Percentiles rank a stretch among this genome's conserved stretches.
Conservation (phyloP, 2,888 invertebrate genomes). For the Leptinotarsa rubiginosa region DNA sequence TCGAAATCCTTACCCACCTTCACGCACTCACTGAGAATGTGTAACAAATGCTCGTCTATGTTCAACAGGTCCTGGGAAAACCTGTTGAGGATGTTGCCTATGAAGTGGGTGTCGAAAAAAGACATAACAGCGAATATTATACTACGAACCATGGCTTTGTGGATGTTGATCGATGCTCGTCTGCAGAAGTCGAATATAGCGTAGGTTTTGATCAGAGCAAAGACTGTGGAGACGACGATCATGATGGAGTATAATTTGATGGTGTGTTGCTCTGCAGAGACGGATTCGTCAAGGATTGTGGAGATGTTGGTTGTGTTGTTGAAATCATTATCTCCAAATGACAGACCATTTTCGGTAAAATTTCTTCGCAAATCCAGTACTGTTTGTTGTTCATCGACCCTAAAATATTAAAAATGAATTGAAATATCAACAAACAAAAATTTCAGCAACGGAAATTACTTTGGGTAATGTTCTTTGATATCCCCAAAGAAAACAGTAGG, state of each 20-base stretch:
- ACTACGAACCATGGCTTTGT: conserved; percentile 52
- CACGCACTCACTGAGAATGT: conserved; percentile 48
- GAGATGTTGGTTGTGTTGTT: background rate
- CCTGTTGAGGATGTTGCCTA: conserved; percentile 57
- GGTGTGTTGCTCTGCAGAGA: conserved; percentile 37
- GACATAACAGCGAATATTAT: conserved; percentile 54
- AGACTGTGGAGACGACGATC: conserved; percentile 35
- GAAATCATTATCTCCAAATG: background rate
- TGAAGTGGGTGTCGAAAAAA: conserved; percentile 57
- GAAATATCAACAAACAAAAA: no score
- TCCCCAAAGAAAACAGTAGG: no score
- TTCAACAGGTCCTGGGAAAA: conserved; percentile 57
- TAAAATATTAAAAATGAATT: conserved; percentile 18
- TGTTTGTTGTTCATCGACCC: conserved; percentile 48
- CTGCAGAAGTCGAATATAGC: conserved; percentile 82
- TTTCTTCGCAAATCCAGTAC: conserved; percentile 41
- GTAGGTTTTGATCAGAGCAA: conserved; percentile 43
- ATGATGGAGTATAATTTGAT: conserved; percentile 47
- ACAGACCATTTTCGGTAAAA: conserved; percentile 13
- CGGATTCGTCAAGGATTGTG: conserved; percentile 33
- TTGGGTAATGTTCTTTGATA: no score
- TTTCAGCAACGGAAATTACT: no score
- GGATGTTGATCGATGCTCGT: conserved; percentile 71
- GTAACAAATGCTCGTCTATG: conserved; percentile 54
- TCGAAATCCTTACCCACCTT: conserved; percentile 44